phyloP scores from a whole-genome alignment of 2,888 invertebrate genomes.

The Heliconius ethilla region DNA sequence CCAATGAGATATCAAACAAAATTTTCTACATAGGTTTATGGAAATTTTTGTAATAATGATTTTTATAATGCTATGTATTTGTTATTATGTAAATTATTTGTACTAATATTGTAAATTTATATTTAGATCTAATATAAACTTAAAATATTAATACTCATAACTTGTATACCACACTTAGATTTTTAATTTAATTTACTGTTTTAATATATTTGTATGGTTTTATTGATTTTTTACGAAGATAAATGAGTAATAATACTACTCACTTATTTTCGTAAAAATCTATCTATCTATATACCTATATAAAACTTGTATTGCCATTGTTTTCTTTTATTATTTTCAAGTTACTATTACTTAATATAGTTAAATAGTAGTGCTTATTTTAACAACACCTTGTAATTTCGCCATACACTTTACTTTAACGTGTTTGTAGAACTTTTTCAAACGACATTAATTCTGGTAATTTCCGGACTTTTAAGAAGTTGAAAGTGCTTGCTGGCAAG shows the following conservation, averaged over 20 bases:
- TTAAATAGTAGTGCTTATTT: neutral
- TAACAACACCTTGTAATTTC: conserved; percentile 39
- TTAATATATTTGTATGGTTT: too few species aligned
- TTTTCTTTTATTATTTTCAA: neutral
- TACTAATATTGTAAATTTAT: too few species aligned
- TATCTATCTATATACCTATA: too few species aligned
- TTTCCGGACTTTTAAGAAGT: conserved; percentile 46
- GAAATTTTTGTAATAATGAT: neutral
- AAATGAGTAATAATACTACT: too few species aligned
- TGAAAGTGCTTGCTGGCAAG: conserved; percentile 40
- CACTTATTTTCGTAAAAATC: too few species aligned
- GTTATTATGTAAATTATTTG: too few species aligned
- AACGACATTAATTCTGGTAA: conserved; percentile 47
- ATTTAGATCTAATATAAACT: too few species aligned
- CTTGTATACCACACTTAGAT: too few species aligned
- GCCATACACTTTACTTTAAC: conserved; percentile 40
- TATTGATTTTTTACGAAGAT: too few species aligned
- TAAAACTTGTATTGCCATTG: too few species aligned
- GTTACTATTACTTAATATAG: neutral
- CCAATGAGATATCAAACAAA: conserved; percentile 9
- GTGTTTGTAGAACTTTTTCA: conserved; percentile 46
- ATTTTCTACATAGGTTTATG: neutral
- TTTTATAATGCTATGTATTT: neutral
- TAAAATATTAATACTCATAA: too few species aligned
- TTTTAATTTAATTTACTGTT: too few species aligned